phyloP scores from a whole-genome alignment of 2,113 vertebrate genomes.

The Notarius lentiginosus region DNA sequence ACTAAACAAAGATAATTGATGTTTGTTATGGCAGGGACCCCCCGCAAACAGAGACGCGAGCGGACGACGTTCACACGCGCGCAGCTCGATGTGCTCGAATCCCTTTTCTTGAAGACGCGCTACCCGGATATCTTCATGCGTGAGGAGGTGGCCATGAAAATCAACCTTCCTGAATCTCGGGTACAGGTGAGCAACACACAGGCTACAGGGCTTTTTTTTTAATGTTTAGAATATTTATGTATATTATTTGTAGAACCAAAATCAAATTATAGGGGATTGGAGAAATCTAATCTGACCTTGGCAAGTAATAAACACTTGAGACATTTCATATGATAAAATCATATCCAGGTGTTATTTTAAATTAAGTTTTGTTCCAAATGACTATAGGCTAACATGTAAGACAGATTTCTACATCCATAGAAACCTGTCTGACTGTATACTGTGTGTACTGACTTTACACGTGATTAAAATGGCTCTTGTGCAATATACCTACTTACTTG shows the following conservation, averaged over 20 bases:
- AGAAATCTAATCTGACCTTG: background rate
- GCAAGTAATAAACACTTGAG: background rate
- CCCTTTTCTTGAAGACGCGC: constrained; percentile 91
- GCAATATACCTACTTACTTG: too few species aligned
- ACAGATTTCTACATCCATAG: too few species aligned
- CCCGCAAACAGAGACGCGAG: constrained; percentile 92
- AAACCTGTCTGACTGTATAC: too few species aligned
- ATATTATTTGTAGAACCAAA: background rate
- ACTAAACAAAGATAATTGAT: background rate
- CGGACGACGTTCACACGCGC: constrained; percentile 94
- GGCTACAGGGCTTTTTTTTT: background rate
- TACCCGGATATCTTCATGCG: constrained; percentile 99
- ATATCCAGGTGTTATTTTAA: background rate
- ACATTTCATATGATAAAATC: background rate
- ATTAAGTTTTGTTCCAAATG: background rate
- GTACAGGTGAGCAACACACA: constrained; percentile 80
- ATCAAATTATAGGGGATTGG: background rate
- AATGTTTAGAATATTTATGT: background rate
- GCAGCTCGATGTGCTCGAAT: constrained; percentile 92
- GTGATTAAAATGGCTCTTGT: too few species aligned
- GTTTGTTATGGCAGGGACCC: constrained; percentile 71
- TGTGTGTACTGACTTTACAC: too few species aligned
- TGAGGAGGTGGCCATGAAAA: constrained; percentile 96
- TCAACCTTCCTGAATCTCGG: constrained; percentile 92
- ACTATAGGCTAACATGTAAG: background rate